These are phyloP conservation scores for Operophtera brumata DNA, from an alignment of 2,888 invertebrate species.

Conservation along the genomic window DNA sequence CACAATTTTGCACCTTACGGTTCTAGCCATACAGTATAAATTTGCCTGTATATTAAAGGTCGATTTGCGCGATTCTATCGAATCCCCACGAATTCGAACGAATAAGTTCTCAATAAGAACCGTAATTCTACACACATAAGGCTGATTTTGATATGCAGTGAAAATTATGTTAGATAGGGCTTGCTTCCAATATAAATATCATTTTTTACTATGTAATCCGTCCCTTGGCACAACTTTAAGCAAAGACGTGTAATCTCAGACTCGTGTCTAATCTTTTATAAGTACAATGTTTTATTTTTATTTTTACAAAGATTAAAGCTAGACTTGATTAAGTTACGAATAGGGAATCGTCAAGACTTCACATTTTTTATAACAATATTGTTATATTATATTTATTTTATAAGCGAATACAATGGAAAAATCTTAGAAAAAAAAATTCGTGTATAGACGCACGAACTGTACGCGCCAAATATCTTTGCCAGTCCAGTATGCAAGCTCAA, in stretches of 20 bases:
- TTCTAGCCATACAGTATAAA: background rate
- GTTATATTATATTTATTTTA: background rate
- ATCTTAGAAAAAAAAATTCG: background rate
- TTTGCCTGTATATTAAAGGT: background rate
- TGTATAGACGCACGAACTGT: background rate
- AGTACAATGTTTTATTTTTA: conserved; percentile 30
- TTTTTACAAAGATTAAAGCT: conserved; percentile 24
- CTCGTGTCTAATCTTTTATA: conserved; percentile 49
- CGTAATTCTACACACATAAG: no score
- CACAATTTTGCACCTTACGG: conserved; percentile 1
- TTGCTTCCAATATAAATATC: conserved; percentile 35
- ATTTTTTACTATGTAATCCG: conserved; percentile 54
- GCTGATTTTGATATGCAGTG: background rate
- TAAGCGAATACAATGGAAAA: background rate
- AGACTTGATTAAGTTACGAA: conserved; percentile 18
- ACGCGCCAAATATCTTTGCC: background rate
- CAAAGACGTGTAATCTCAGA: conserved; percentile 59
- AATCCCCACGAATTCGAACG: background rate
- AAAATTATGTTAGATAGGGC: background rate
- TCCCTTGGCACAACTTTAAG: conserved; percentile 65
- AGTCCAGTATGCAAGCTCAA: no score
- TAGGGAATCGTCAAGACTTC: conserved; percentile 16
- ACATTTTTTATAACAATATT: conserved; percentile 3
- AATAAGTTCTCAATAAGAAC: background rate
- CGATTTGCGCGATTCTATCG: background rate